Conservation (phyloP, 2,113 vertebrate genomes). For the Malaclemys terrapin region DNA sequence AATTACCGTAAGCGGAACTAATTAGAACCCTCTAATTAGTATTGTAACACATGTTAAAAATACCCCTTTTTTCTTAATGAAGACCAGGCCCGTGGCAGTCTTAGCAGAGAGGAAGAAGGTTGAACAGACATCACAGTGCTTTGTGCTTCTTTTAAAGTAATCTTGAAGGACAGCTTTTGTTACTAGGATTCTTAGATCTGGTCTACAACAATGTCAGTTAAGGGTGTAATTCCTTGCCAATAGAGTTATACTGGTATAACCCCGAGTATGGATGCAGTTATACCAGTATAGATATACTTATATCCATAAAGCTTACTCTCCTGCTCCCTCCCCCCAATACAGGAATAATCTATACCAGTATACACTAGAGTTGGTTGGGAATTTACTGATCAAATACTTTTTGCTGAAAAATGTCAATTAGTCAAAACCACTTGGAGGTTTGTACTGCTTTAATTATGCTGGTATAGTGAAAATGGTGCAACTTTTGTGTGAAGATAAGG, state of each 20-base stretch:
- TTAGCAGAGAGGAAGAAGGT: not conserved
- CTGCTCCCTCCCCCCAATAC: rapidly evolving
- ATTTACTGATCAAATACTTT: too few relatives aligned
- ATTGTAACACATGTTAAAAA: not conserved
- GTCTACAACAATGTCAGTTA: not conserved
- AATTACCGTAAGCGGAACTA: not conserved
- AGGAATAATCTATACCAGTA: not conserved
- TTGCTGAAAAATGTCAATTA: too few relatives aligned
- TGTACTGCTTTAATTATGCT: too few relatives aligned
- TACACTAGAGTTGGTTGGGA: too few relatives aligned
- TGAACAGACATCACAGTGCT: not conserved
- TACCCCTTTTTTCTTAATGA: not conserved
- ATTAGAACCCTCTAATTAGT: not conserved
- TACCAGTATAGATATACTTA: not conserved
- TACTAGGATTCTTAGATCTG: not conserved
- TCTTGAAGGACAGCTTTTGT: not conserved
- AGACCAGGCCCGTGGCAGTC: not conserved
- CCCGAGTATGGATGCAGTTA: not conserved
- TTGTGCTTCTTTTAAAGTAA: not conserved
- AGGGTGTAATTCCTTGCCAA: too few relatives aligned
- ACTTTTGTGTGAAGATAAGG: not conserved
- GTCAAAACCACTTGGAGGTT: too few relatives aligned
- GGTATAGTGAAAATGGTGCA: not conserved
- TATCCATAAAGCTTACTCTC: not conserved
- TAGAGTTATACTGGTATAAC: not conserved